Evolutionary conservation across 1,140 invertebrate species (phyloP), one percentile per base, ranked within the genome.

Genomic region (Caenorhabditis brenneri): DNA sequence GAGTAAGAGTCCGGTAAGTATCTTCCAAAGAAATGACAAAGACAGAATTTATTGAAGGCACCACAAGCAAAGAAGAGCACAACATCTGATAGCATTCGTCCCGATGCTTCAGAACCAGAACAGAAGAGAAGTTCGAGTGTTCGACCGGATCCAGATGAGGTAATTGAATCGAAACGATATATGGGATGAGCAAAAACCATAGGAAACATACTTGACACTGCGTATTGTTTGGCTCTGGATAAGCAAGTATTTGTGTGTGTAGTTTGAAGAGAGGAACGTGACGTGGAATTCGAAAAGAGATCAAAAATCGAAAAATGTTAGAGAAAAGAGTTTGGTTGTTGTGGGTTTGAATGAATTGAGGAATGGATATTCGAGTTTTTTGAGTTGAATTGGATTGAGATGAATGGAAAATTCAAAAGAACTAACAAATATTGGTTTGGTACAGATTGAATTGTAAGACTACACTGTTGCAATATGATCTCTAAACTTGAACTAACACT

Each of bases 1-100:
- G 78, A 80, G 78, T 27, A 79, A 80, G 36, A 79, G 74, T 65
- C 83, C 74, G 24, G 82, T 83, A 12, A 79, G 82, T 79, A 24
- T 46, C 19, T 36, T 74, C 39, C 9, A 31, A 51, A 51, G 6
- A 4, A 51, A 58, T 58, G 24, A 27, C 53, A 58, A 27, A 22
- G 3, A 19, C n/a, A n/a, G 16, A 51, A 19, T 27, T 5, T 6
- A n/a, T 58, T 58, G 2, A 5, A 65, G 58, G 65, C 65, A 24
- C 65, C 65, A 39, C 65, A 74, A 74, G 65, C 65, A 3, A 74
- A 74, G 46, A 74, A 42, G 65, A 74, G 36, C 24, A 31, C 65
- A 42, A 15, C 36, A 19, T 74, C 65, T 39, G 65, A 74, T 19
- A 74, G 65, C 36, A n/a, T 33, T 6, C 58, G 58, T 65, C 16